Conservation (phyloP, 53 echinoderm and acorn worm species). For the Zoroaster sp. region DNA sequence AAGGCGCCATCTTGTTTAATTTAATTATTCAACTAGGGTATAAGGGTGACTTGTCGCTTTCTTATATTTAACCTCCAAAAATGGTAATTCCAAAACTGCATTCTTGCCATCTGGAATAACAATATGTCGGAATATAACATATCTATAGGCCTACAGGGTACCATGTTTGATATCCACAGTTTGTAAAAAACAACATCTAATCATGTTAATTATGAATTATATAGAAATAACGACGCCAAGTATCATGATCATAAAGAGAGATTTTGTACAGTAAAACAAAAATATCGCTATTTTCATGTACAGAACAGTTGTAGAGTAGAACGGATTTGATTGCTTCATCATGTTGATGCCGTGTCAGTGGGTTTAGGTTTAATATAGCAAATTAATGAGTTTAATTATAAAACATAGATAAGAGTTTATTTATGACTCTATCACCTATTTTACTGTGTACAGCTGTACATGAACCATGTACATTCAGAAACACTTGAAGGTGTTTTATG, state of each 20-base stretch:
- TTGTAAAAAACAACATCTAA: neutral
- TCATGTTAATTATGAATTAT: neutral
- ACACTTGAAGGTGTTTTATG: neutral
- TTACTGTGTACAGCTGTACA: conserved; percentile 38
- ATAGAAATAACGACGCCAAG: neutral
- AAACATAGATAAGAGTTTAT: conserved; percentile 25
- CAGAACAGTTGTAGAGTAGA: conserved; percentile 19
- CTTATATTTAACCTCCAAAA: neutral
- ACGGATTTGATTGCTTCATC: conserved; percentile 32
- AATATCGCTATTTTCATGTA: conserved; percentile 59
- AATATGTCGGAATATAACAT: neutral
- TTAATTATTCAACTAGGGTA: too few relatives aligned
- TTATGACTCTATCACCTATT: conserved; percentile 12
- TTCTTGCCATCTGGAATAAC: conserved; percentile 2
- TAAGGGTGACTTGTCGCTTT: too few relatives aligned
- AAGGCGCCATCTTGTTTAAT: neutral
- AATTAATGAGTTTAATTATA: neutral
- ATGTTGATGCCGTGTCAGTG: neutral
- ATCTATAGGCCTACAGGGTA: neutral
- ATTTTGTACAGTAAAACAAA: conserved; percentile 26
- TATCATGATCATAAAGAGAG: neutral
- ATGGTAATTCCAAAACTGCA: neutral
- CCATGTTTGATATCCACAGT: neutral
- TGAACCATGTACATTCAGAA: conserved; percentile 2
- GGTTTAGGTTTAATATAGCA: neutral